Evolutionary conservation across 1,140 invertebrate species (phyloP), one percentile per base, ranked within the genome.

Genomic region (Lutraria rhynchaena): DNA sequence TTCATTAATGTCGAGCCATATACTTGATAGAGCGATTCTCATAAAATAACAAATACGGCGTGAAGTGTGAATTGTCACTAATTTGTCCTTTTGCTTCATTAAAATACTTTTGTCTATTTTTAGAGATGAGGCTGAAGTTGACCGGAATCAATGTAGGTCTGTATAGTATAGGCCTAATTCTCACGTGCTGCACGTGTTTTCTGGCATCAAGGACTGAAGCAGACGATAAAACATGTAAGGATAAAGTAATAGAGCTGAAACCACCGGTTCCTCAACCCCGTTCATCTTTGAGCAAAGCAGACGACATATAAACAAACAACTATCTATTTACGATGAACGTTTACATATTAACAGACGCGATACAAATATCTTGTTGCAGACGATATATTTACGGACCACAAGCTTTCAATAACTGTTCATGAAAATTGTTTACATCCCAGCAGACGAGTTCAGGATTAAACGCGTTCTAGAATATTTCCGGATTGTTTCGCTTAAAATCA

Each of bases 221-320:
- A 27, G 44, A 51, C 44, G 57, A 60, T 19, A 60, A 49, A 19
- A 49, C 27, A 17, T 15, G 27, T 11, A n/a, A 7, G 1, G 11
- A 29, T 15, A 51, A 55, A 31, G 53, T 29, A 1, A n/a, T 77
- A 31, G 60, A 49, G 51, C 22, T 58, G 0, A 77, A 77, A 37
- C 75, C 61, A 3, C 75, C 75, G 4, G 51, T 77, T n/a, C 75
- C 75, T 24, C 75, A 77, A 33, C 75, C 75, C 2, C 22, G 75
- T 33, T 27, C 60, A 27, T 77, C 75, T 3, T 46, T 77, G 3
- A 65, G 49, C n/a, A 71, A 67, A 35, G 37, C 9, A 61, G 55
- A 41, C 15, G 15, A 41, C 15, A 15, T 41, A 7, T 41, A n/a
- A n/a, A n/a, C n/a, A n/a, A n/a, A n/a, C n/a, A n/a, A n/a, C n/a